Conservation (phyloP, 2,888 invertebrate species). For the Caenorhabditis sp. region DNA sequence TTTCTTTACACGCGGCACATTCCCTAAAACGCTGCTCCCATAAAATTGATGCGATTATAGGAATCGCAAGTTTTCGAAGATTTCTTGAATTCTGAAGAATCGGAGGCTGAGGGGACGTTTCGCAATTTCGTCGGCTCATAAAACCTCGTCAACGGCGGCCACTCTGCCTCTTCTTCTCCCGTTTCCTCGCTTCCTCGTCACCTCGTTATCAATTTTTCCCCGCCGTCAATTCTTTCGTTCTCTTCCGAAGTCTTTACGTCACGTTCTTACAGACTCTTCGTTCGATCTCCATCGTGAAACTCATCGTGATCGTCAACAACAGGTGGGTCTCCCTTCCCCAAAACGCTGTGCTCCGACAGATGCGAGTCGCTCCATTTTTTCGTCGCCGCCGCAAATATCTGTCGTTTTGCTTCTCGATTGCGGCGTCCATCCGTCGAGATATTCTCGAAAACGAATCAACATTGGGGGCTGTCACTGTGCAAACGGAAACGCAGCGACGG, state of each 20-base stretch:
- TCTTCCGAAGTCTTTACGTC: slow-evolving; percentile 9
- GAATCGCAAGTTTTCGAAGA: too few species aligned
- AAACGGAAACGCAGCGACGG: slow-evolving; percentile 14
- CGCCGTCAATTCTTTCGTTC: slow-evolving; percentile 23
- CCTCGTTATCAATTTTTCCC: slow-evolving; percentile 48
- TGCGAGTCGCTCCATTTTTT: slow-evolving; percentile 9
- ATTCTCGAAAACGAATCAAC: slow-evolving; percentile 45
- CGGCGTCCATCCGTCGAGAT: slow-evolving; percentile 13
- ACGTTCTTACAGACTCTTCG: slow-evolving; percentile 12
- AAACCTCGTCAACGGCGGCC: slow-evolving; percentile 48
- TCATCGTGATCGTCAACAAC: slow-evolving; percentile 48
- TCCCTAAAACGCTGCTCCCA: too few species aligned
- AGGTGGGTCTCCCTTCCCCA: slow-evolving; percentile 8
- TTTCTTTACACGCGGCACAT: too few species aligned
- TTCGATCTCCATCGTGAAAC: slow-evolving; percentile 2
- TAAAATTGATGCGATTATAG: too few species aligned
- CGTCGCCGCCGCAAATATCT: slow-evolving; percentile 22
- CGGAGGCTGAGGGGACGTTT: slow-evolving; percentile 9
- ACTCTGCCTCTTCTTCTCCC: slow-evolving; percentile 25
- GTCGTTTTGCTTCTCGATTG: neutral
- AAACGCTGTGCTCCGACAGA: neutral
- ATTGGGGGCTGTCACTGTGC: slow-evolving; percentile 49
- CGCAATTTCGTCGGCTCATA: slow-evolving; percentile 46
- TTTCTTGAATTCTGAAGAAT: slow-evolving; percentile 12
- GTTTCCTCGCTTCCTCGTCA: slow-evolving; percentile 14